Evolutionary conservation across 2,888 invertebrate species (phyloP), one percentile per base, ranked within the genome.

Genomic region (Blastobasis adustella): DNA sequence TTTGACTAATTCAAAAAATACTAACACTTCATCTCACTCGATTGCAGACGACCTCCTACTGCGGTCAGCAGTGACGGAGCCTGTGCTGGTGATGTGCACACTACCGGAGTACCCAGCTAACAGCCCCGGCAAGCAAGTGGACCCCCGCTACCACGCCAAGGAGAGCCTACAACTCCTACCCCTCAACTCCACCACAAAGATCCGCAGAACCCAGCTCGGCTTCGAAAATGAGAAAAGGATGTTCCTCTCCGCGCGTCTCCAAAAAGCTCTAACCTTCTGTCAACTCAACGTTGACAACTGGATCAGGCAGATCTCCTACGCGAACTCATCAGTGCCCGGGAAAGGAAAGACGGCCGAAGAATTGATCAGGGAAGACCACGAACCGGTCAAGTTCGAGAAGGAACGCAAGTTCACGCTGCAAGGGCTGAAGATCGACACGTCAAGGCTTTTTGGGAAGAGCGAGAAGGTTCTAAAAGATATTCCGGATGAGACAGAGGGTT

Each of bases 1-100:
- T 23, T 23, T 23, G n/a, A n/a, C n/a, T n/a, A n/a, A n/a, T 42
- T 42, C 42, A 42, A 40, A 6, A 5, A 6, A 6, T 42, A 42
- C 42, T 42, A n/a, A 42, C 6, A 5, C 47, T 47, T 7, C 37
- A 39, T 45, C 50, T 48, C 47, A 45, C 45, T 57, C 42, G 46
- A 54, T 85, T 79, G 41, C 81, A 88, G 88, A 88, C 52, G 88
- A 88, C 57, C 90, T 92, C 59, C 81, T 92, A 54, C 80, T 93
- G 63, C 91, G 92, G 65, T 89, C 89, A 62, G 90, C 91, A 57
- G 89, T 90, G 59, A 91, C 91, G 53, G 92, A 92, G 71, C 91
- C 92, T 10, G 90, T 93, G 39, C 82, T 93, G 62, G 90, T 93
- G 62, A 92, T 92, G 70, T 92, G 92, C 72, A 90, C 92, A 6